These are phyloP conservation scores for Tretioscincus oriximinensis DNA, from an alignment of 2,113 vertebrate species.

Conservation along the genomic window DNA sequence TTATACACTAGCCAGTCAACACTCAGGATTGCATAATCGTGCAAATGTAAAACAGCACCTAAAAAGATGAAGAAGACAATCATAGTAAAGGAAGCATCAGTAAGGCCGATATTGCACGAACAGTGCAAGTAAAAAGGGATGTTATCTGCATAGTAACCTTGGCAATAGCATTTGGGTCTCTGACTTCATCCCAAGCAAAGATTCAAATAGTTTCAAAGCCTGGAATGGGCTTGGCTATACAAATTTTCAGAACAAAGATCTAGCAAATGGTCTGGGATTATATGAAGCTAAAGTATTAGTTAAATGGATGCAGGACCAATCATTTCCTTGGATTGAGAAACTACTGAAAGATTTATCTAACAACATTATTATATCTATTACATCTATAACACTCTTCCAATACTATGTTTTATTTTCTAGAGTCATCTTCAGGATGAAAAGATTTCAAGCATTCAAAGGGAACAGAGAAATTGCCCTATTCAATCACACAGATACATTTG, in stretches of 20 bases:
- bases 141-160: too few relatives aligned
- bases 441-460: not conserved
- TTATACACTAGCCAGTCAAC: constrained; percentile 87
- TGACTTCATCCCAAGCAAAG: not conserved
- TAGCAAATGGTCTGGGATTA: not conserved
- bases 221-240: too few relatives aligned
- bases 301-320: not conserved
- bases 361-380: not conserved
- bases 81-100: not conserved
- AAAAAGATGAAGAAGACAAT: not conserved
- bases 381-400: not conserved
- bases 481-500: not conserved
- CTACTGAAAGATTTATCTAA: too few relatives aligned
- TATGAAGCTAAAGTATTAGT: not conserved
- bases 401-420: not conserved
- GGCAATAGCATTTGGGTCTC: too few relatives aligned
- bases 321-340: not conserved
- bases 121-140: not conserved
- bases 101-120: not conserved
- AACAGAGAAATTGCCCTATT: not conserved
- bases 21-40: constrained; percentile 78
- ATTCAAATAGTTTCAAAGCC: not conserved
- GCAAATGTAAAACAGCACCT: constrained; percentile 89
- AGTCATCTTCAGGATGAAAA: not conserved
- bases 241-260: not conserved